Percentiles rank a stretch among this genome's conserved stretches.
Evolutionary conservation across 2,797 vertebrate species (phyloP).

Genomic region (Rhinella marina): DNA sequence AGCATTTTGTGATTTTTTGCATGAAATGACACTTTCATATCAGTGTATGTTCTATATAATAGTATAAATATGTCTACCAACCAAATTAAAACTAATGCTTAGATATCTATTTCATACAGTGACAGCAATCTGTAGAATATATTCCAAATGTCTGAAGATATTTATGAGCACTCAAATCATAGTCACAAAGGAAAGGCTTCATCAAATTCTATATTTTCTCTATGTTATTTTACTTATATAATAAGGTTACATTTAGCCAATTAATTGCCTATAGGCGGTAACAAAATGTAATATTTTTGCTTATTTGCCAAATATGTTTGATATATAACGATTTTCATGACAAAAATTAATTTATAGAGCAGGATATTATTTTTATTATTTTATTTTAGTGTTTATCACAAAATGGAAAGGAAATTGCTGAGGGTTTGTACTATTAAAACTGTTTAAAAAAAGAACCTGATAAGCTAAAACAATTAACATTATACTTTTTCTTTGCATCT

Average conservation of each 20-base stretch:
- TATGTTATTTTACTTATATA: neutral
- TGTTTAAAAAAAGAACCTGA: neutral
- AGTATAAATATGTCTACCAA: conserved; percentile 1
- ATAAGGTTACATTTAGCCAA: neutral
- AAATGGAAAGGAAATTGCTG: neutral
- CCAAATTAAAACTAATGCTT: conserved; percentile 15
- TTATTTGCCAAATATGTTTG: neutral
- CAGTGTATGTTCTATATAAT: neutral
- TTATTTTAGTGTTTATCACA: neutral
- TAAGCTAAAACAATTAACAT: neutral
- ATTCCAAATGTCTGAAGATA: conserved; percentile 12
- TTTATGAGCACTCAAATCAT: neutral
- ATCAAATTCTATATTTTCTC: neutral
- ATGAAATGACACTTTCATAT: neutral
- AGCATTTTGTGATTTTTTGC: neutral
- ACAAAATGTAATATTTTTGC: neutral
- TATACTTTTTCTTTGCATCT: neutral
- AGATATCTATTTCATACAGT: conserved; percentile 5
- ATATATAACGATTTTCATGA: neutral
- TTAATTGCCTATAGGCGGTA: neutral
- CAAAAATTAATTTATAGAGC: neutral
- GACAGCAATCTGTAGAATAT: neutral
- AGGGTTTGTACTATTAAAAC: neutral
- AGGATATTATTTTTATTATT: neutral
- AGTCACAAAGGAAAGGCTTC: neutral